A percentile compares a stretch with the other conserved stretches of the same genome.
These are phyloP conservation scores for Watsonalla binaria DNA, from an alignment of 2,888 invertebrate genomes.

Conservation along the genomic window DNA sequence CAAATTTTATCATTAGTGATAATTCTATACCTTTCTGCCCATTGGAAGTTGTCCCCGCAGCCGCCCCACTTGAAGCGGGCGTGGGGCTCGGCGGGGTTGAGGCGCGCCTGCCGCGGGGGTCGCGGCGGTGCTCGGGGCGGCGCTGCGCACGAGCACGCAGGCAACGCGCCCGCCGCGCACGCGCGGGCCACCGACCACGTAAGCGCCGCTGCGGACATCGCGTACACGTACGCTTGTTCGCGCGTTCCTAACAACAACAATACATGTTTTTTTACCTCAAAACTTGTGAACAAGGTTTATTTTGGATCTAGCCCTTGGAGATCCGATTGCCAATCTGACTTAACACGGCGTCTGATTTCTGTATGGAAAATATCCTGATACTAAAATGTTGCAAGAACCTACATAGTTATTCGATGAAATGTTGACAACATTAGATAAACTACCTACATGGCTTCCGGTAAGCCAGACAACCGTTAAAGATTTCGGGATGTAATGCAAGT, in stretches of 20 bases:
- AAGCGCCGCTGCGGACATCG: conserved; percentile 88
- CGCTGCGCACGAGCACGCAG: conserved; percentile 88
- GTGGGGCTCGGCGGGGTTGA: conserved; percentile 83
- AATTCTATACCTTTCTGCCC: conserved; percentile 77
- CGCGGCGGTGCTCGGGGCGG: conserved; percentile 82
- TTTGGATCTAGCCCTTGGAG: too few species aligned
- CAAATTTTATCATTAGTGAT: too few species aligned
- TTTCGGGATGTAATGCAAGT: neutral
- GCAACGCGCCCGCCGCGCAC: conserved; percentile 85
- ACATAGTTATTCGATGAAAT: too few species aligned
- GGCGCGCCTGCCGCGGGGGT: conserved; percentile 77
- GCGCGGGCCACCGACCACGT: conserved; percentile 87
- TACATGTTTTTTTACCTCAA: neutral
- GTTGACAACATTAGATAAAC: too few species aligned
- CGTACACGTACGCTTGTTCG: conserved; percentile 92
- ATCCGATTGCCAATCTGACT: too few species aligned
- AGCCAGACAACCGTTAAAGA: neutral
- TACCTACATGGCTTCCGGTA: neutral
- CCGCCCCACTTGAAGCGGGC: conserved; percentile 92
- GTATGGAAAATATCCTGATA: neutral
- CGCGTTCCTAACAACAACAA: conserved; percentile 81
- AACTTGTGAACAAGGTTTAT: too few species aligned
- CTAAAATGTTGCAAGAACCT: neutral
- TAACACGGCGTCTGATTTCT: neutral
- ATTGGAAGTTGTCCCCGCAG: conserved; percentile 89